Base-by-base conservation (phyloP, 1,140 invertebrate species). In the Antheraea mylitta region DNA sequence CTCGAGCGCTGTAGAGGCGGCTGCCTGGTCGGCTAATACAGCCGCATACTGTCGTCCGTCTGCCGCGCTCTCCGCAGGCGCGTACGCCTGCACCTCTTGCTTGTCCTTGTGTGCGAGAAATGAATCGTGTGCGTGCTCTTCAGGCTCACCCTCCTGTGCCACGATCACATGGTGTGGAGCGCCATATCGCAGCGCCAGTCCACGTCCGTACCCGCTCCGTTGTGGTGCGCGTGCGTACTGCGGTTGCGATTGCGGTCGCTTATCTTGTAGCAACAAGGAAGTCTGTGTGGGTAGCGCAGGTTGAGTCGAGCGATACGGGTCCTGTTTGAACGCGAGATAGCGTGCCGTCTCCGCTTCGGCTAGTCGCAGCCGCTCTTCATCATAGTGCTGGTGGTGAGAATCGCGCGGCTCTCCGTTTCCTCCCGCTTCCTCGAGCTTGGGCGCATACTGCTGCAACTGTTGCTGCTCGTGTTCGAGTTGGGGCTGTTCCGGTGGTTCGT, bases 301-400 rank as follows among this genome's bases (percentile, higher is more conserved):
- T 48, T 80, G 79, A 6, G 83, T 63, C 8, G 77, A 45, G 7
- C 86, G 75, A 66, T 88, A 87, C 0, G 85, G 76, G 67, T 86
- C 86, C 69, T 79, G 85, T 67, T 89, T 89, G 70, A 87, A 91
- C n/a, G 87, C 80, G 10, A 89, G 79, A 67, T 89, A 89, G 7
- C 88, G 76, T 58, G 86, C 82, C 8, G 87, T 82, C 45, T 89
- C 87, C 4, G 85, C 86, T 68, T 89, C 87, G 3, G 81, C 81
- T 30, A 86, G 70, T 11, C 87, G 77, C 66, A 89, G 59, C 22
- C 89, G 77, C 66, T 89, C 89, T 42, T 91, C 86, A 58, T 89
- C 87, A 58, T 91, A 91, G 68, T 85, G 85, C 9, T 74, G 78
- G 18, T 75, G 74, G 7, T 61, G 60, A 2, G 45, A 53, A 13